Evolutionary conservation across 2,888 invertebrate species (phyloP).

Genomic region (Pseudoips prasinana): DNA sequence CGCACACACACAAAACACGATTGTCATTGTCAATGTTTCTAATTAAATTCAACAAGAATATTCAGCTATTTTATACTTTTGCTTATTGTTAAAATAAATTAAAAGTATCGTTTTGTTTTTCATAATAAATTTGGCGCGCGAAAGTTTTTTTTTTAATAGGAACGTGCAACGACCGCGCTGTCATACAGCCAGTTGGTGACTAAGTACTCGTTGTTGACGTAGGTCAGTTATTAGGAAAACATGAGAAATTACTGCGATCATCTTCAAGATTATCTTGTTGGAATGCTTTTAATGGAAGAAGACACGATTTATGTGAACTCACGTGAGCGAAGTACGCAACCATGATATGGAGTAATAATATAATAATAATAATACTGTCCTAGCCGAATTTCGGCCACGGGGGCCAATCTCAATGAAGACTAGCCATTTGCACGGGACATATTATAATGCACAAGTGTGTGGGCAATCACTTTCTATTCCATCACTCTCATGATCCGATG

Average conservation of each 20-base stretch:
- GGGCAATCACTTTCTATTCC: too few species aligned
- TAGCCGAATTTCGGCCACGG: too few species aligned
- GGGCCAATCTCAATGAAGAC: too few species aligned
- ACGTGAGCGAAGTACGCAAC: too few species aligned
- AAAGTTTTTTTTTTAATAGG: conserved; percentile 15
- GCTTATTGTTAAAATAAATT: conserved; percentile 11
- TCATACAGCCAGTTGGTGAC: conserved; percentile 27
- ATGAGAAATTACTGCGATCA: conserved; percentile 22
- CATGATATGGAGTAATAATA: too few species aligned
- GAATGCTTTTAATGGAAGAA: too few species aligned
- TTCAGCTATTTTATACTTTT: conserved; percentile 4
- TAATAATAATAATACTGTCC: too few species aligned
- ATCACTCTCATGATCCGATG: too few species aligned
- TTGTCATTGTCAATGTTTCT: background rate
- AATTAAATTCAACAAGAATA: background rate
- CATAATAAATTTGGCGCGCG: conserved; percentile 25
- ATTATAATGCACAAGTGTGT: too few species aligned
- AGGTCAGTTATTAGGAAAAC: conserved; percentile 14
- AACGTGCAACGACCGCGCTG: conserved; percentile 27
- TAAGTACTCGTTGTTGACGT: background rate
- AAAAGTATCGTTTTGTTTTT: conserved; percentile 7
- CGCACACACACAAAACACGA: background rate
- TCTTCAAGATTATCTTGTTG: conserved; percentile 16
- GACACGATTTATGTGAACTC: too few species aligned
- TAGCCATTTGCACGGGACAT: too few species aligned